Conservation (phyloP, 2,888 invertebrate genomes). For the Drosophila meridiana region DNA sequence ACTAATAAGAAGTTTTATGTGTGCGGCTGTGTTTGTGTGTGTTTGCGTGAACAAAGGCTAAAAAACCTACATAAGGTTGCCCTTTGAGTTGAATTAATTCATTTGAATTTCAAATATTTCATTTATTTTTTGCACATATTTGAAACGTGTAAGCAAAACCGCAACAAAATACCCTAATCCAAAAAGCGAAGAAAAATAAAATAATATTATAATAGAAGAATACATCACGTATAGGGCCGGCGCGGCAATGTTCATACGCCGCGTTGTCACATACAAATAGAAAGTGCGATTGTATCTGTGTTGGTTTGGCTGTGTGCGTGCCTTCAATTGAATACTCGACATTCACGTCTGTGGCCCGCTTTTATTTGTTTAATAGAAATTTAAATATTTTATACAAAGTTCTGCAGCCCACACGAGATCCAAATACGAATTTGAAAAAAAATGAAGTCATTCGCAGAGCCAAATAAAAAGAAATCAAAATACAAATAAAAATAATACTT, state of each 20-base stretch:
- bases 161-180: constrained; percentile 12
- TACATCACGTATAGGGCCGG: constrained; percentile 38
- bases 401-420: constrained; percentile 42
- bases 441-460: constrained; percentile 55
- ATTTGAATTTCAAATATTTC: constrained; percentile 25
- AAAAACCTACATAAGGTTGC: constrained; percentile 42
- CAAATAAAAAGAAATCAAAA: constrained; percentile 1
- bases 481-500: constrained; percentile 18
- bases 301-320: constrained; percentile 22
- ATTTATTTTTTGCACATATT: constrained; percentile 25
- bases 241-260: constrained; percentile 55
- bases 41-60: constrained; percentile 46
- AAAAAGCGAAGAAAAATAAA: not conserved
- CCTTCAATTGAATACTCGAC: constrained; percentile 47
- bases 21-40: constrained; percentile 32
- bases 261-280: constrained; percentile 53
- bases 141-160: constrained; percentile 46
- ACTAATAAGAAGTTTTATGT: constrained; percentile 37
- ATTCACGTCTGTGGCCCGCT: constrained; percentile 59
- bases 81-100: constrained; percentile 30
- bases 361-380: constrained; percentile 75
- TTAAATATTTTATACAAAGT: constrained; percentile 53
- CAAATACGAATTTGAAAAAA: constrained; percentile 38
- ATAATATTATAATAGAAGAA: constrained; percentile 6
- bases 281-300: constrained; percentile 55